Evolutionary conservation across 2,113 vertebrate genomes (phyloP).

Genomic region (Seriola aureovittata): DNA sequence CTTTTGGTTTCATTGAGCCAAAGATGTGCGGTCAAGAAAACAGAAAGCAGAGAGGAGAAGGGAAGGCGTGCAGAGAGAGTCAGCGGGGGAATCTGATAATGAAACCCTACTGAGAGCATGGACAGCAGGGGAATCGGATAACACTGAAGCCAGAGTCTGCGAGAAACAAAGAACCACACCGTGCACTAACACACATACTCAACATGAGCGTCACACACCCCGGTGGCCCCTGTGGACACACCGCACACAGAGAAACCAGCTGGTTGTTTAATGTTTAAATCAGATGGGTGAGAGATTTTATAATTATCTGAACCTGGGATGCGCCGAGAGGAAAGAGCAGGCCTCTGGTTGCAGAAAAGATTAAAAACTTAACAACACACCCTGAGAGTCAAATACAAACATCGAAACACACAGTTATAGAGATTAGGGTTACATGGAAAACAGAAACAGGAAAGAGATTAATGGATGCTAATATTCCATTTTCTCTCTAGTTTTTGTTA

Average conservation of each 20-base stretch:
- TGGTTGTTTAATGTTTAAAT: constrained; percentile 44
- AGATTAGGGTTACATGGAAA: neutral
- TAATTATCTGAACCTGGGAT: neutral
- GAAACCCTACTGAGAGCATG: constrained; percentile 47
- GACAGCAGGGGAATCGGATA: constrained; percentile 55
- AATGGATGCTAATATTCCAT: too few relatives aligned
- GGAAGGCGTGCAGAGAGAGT: constrained; percentile 16
- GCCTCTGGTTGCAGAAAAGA: neutral
- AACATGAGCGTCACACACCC: constrained; percentile 38
- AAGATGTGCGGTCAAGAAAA: constrained; percentile 24
- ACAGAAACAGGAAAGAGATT: neutral
- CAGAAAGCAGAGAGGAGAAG: constrained; percentile 32
- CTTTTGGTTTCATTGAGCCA: constrained; percentile 15
- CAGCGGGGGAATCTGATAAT: constrained; percentile 57
- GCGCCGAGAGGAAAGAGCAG: neutral
- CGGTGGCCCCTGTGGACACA: constrained; percentile 22
- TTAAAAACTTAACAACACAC: neutral
- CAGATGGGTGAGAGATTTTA: constrained; percentile 8
- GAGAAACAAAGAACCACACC: constrained; percentile 19
- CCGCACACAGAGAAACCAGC: constrained; percentile 44
- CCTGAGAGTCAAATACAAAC: neutral
- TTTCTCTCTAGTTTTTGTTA: neutral
- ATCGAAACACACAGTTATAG: neutral
- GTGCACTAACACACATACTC: constrained; percentile 8
- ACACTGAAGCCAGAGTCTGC: neutral